These are phyloP conservation scores for Coenobita brevimanus DNA, from an alignment of 1,140 invertebrate genomes.

Conservation along the genomic window DNA sequence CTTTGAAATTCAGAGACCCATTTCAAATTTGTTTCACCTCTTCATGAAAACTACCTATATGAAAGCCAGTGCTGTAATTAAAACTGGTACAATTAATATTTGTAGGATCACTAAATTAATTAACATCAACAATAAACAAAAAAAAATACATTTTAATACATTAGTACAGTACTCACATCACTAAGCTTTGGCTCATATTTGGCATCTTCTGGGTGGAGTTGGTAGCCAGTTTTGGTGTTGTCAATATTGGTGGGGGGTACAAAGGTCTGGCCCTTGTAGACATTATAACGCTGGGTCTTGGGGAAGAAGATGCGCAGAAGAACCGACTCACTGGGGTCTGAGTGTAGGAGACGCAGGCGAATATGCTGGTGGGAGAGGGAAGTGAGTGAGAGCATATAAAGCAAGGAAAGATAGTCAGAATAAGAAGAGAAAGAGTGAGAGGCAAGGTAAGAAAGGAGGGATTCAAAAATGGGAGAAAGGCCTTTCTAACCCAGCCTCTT, in stretches of 20 bases:
- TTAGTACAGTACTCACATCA: conserved; percentile 29
- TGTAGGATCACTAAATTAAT: too few relatives aligned
- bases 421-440: background rate
- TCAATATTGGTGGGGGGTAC: conserved; percentile 59
- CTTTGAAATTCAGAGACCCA: too few relatives aligned
- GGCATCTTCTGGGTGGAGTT: conserved; percentile 33
- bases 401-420: background rate
- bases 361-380: background rate
- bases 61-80: too few relatives aligned
- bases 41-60: too few relatives aligned
- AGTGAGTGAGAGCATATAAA: background rate
- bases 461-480: too few relatives aligned
- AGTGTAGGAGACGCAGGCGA: conserved; percentile 47
- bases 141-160: too few relatives aligned
- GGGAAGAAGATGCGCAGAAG: conserved; percentile 58
- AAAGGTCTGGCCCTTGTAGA: conserved; percentile 44
- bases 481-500: too few relatives aligned
- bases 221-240: background rate
- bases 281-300: conserved; percentile 55
- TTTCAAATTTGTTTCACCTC: too few relatives aligned
- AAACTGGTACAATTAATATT: too few relatives aligned
- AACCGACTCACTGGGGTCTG: conserved; percentile 34
- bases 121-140: too few relatives aligned
- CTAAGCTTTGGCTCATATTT: conserved; percentile 5
- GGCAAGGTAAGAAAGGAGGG: too few relatives aligned